These are phyloP conservation scores for Brenthis daphne DNA, from an alignment of 2,888 invertebrate genomes.

Conservation along the genomic window DNA sequence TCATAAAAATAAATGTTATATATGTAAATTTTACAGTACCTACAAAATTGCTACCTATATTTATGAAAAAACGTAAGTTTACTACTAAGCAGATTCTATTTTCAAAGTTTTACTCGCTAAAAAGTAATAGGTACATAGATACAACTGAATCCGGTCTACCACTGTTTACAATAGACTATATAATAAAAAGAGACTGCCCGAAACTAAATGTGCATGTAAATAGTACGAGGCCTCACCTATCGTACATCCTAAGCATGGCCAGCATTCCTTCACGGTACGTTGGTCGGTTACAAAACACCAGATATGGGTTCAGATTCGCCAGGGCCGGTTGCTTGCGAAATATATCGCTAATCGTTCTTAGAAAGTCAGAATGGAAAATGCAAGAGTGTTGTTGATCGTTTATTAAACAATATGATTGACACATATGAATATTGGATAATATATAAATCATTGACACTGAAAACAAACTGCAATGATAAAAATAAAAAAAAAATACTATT, in stretches of 20 bases:
- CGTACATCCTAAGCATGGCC: slow-evolving; percentile 44
- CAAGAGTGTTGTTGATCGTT: neutral
- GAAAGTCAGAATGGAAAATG: slow-evolving; percentile 12
- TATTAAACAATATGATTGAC: neutral
- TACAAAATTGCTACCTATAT: too few relatives aligned
- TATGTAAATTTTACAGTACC: too few relatives aligned
- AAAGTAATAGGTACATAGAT: neutral
- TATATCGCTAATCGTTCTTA: slow-evolving; percentile 16
- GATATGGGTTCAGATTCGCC: slow-evolving; percentile 54
- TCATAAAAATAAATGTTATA: too few relatives aligned
- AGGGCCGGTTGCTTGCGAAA: slow-evolving; percentile 45
- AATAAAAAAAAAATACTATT: too few relatives aligned
- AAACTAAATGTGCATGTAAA: slow-evolving; percentile 32
- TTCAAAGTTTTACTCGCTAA: neutral
- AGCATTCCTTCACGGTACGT: slow-evolving; percentile 66
- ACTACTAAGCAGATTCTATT: too few relatives aligned
- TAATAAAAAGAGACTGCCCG: slow-evolving; percentile 30
- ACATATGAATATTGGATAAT: neutral
- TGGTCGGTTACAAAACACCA: slow-evolving; percentile 61
- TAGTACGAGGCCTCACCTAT: slow-evolving; percentile 36
- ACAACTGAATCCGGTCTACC: neutral
- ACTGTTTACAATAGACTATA: slow-evolving; percentile 14
- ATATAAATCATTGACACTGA: neutral
- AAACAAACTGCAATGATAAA: neutral
- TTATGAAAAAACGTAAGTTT: too few relatives aligned